Base-by-base conservation (phyloP, 2,888 invertebrate genomes). In the Scaptomyza reducta region DNA sequence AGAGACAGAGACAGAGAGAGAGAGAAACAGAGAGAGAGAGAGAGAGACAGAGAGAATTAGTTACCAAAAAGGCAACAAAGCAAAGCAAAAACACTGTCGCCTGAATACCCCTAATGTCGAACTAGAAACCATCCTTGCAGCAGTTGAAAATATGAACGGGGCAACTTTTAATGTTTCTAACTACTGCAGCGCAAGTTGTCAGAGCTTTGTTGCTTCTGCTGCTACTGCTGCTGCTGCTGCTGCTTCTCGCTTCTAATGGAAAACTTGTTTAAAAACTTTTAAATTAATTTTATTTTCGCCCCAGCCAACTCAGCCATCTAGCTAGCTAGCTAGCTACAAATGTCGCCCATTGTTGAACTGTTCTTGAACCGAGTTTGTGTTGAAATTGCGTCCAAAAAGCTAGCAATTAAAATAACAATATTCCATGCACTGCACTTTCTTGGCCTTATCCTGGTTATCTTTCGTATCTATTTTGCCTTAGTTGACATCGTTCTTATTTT, bases 261-360 rank as follows among this genome's bases (percentile, higher is more conserved):
- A 87, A 87, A 87, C 88, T 87, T 87, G 81, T 75, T 82, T 50
- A 22, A 74, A 88, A 87, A 89, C 79, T 87, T 87, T 87, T 77
- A 87, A 87, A 87, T 87, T 87, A 87, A 87, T 87, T 87, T 88
- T 83, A 87, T 87, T 89, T 88, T 88, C 68, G 40, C 44, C 55
- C 58, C 51, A 31, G 3, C 31, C 31, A 35, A 5, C n/a, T n/a
- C 35, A 35, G n/a, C 7, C 13, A 40, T 4, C 40, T 16, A 40
- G 16, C 14, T 7, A 40, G 40, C 10, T n/a, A 35, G 35, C 35
- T 35, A n/a, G 61, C 50, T 58, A 57, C 65, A 61, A 65, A 63
- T 63, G 70, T 77, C 61, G 58, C 53, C 77, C 56, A 66, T 73
- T 73, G 73, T 73, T 76, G 56, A 76, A 33, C 47, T 53, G 9